Base-by-base conservation (phyloP, 2,888 invertebrate species). In the Mactromeris polynyma region DNA sequence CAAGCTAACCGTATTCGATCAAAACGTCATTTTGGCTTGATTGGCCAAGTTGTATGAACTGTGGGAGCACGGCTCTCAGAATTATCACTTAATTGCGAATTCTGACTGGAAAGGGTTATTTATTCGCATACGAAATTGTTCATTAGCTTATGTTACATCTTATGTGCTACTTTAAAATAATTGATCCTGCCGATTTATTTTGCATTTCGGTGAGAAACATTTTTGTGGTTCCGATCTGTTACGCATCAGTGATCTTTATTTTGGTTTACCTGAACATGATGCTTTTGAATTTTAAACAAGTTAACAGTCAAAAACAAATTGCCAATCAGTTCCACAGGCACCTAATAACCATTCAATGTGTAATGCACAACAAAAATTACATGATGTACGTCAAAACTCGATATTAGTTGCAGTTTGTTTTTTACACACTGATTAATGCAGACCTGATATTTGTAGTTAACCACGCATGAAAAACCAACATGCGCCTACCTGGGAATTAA, bases 61-160 rank as follows among this genome's bases (percentile, higher is more conserved):
- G 73, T 78, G 51, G 58, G 85, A 83, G 38, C 64, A 82, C 79
- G 78, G 81, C 85, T 92, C 92, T 89, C 82, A 86, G 84, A 83
- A 86, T 92, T 91, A 69, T 69, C 83, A 54, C 46, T 73, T 38
- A 81, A 85, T 89, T 91, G 92, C 92, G 92, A 88, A 92, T 87
- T 88, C 81, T 92, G 51, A 92, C 89, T 92, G 92, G 87, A 85
- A 92, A 85, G 81, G 73, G 82, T 85, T 84, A 31, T 40, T 17
- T 78, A 51, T 64, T 80, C 85, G 58, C 79, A 40, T 40, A 46
- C 78, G 78, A 89, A 80, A 83, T 51, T 73, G 83, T 87, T 78
- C 26, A 87, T 17, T 40, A 83, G 81, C 54, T 83, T 85, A 73
- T 58, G 54, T 40, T 87, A 36, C 85, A 90, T 86, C 84, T 80